Evolutionary conservation across 2,888 invertebrate genomes (phyloP), one percentile per base, ranked within the genome.

Genomic region (Epinotia ramella): DNA sequence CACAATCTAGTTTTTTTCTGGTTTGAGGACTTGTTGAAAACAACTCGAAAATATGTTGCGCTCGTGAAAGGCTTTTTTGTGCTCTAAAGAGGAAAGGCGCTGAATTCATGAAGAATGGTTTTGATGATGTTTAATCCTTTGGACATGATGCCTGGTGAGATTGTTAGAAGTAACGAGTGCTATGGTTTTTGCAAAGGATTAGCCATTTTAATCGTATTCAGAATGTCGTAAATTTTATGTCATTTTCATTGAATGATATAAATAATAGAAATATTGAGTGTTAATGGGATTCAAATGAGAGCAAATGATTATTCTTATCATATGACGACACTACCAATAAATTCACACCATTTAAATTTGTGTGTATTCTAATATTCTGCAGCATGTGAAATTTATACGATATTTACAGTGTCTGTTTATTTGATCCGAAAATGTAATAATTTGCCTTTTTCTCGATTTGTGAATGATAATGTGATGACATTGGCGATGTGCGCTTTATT

Each of bases 21-120:
- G 57, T 60, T 59, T 69, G 57, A 56, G 64, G 40, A 49, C 24
- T n/a, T 20, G 12, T 64, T 53, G 49, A 71, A 69, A 73, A 53
- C 60, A 12, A 57, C 13, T 1, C 65, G 40, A 16, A 64, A 59
- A 18, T 70, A 28, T 71, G n/a, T 9, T 64, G 65, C 24, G 65
- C n/a, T 12, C 64, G 63, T 57, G 20, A 60, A 33, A 53, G 24
- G 59, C 24, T 59, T 69, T 59, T 69, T 28, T 60, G 16, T 46
- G 24, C n/a, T 68, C 9, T 20, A 0, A 53, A 18, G 53, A 57
- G 40, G 40, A 60, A 69, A 69, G 12, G 24, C n/a, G 44, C 40
- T 57, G 3, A 24, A 68, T 44, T 44, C 24, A 59, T 59, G 59
- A 20, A 11, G 56, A 56, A 56, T 18, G n/a, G n/a, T n/a, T n/a